Percentiles rank a stretch among this genome's conserved stretches.
Evolutionary conservation across 2,113 vertebrate species (phyloP).

Genomic region (Tricholaema leucomelas): DNA sequence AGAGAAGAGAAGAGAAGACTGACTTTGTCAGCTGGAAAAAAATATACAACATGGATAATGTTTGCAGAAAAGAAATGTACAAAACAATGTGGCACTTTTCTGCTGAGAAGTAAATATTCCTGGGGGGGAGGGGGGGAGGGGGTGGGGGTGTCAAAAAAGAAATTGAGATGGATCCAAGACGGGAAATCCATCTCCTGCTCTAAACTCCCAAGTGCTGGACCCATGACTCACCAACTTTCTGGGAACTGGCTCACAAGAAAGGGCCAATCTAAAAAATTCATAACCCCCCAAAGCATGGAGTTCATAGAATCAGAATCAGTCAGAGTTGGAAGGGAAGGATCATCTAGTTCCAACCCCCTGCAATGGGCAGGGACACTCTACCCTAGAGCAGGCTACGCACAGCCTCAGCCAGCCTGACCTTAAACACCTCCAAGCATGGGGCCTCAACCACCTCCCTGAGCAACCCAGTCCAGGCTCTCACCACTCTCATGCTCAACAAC

Average conservation of each 20-base stretch:
- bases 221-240: constrained; percentile 6
- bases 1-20: neutral
- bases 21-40: constrained; percentile 7
- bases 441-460: too few relatives aligned
- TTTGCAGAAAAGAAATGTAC: neutral
- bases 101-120: neutral
- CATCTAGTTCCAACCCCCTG: too few relatives aligned
- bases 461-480: too few relatives aligned
- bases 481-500: too few relatives aligned
- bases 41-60: neutral
- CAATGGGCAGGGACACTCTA: too few relatives aligned
- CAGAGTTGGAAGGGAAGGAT: too few relatives aligned
- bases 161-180: neutral
- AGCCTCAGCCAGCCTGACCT: too few relatives aligned
- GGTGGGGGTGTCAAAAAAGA: too few relatives aligned
- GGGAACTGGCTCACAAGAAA: neutral
- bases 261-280: neutral
- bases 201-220: neutral
- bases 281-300: neutral
- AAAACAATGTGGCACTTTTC: neutral
- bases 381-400: too few relatives aligned
- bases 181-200: neutral
- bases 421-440: too few relatives aligned
- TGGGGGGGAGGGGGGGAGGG: too few relatives aligned
- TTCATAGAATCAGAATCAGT: too few relatives aligned